Evolutionary conservation across 53 echinoderm and acorn worm species (phyloP).

Genomic region (Astropecten irregularis): DNA sequence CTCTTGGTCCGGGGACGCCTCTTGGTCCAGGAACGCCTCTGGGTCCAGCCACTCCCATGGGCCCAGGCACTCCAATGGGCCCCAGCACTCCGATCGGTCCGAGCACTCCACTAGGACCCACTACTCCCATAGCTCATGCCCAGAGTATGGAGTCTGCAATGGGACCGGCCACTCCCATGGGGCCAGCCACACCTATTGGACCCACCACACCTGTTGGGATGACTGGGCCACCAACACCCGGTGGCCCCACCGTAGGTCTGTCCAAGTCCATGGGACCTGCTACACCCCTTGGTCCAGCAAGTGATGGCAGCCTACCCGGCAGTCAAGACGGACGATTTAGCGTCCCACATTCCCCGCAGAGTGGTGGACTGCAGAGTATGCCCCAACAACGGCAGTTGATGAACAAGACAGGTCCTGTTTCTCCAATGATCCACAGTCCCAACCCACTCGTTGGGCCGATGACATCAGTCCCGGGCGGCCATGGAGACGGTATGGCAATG

Average conservation of each 20-base stretch:
- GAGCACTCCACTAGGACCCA: slow-evolving; percentile 13
- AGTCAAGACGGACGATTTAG: slow-evolving; percentile 53
- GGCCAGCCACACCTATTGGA: slow-evolving; percentile 19
- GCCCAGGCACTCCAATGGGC: slow-evolving; percentile 2
- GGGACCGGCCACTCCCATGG: slow-evolving; percentile 11
- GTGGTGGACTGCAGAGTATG: slow-evolving; percentile 16
- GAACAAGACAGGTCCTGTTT: slow-evolving; percentile 23
- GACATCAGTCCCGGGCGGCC: slow-evolving; percentile 30
- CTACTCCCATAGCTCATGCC: slow-evolving; percentile 4
- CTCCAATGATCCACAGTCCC: slow-evolving; percentile 50
- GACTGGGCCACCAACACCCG: slow-evolving; percentile 21
- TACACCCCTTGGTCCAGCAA: slow-evolving; percentile 37
- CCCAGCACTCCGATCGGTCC: slow-evolving; percentile 25
- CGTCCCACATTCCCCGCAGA: slow-evolving; percentile 48
- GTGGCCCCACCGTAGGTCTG: slow-evolving; percentile 21
- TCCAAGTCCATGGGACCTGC: slow-evolving; percentile 24
- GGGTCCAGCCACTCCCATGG: slow-evolving; percentile 31
- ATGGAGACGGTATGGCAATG: slow-evolving; percentile 18
- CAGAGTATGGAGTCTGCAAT: background rate
- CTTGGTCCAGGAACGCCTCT: slow-evolving; percentile 24
- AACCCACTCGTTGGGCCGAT: slow-evolving; percentile 37
- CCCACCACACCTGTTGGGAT: slow-evolving; percentile 18
- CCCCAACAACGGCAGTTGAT: slow-evolving; percentile 13
- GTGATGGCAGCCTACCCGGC: slow-evolving; percentile 26
- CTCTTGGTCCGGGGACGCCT: slow-evolving; percentile 54